A percentile compares a stretch with the other conserved stretches of the same genome.
phyloP scores from a whole-genome alignment of 2,888 invertebrate species.

The Rotaria sp. region DNA sequence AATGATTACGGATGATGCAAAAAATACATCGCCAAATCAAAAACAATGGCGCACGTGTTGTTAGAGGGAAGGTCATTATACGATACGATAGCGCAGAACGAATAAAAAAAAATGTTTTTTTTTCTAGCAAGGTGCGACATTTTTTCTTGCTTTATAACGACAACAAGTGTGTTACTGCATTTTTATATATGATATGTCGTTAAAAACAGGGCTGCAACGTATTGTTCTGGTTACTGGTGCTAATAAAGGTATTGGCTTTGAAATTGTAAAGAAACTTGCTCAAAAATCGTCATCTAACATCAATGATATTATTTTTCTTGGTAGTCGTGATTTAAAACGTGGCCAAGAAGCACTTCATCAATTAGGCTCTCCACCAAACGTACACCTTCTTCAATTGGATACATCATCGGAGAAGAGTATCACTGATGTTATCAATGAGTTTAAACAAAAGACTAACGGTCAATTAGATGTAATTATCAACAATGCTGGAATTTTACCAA shows the following conservation, averaged over 20 bases:
- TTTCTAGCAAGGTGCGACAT: too few species aligned
- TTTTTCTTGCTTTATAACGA: too few species aligned
- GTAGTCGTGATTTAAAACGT: neutral
- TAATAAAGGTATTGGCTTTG: conserved; percentile 14
- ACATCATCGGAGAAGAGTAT: neutral
- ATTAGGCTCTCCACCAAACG: neutral
- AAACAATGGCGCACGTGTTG: too few species aligned
- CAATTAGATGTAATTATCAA: neutral
- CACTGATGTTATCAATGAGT: neutral
- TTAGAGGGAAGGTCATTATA: too few species aligned
- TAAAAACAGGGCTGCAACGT: neutral
- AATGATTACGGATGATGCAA: too few species aligned
- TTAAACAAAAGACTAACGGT: neutral
- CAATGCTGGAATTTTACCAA: neutral
- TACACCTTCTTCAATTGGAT: neutral
- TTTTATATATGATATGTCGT: too few species aligned
- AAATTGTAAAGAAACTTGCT: neutral
- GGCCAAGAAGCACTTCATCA: neutral
- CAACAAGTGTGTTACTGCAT: too few species aligned
- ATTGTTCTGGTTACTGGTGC: neutral
- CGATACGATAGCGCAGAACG: too few species aligned
- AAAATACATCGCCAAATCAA: too few species aligned
- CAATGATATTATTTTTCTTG: neutral
- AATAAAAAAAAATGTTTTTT: too few species aligned
- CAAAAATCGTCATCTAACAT: neutral